Evolutionary conservation across 2,888 invertebrate genomes (phyloP).

Genomic region (Aphidius colemani): DNA sequence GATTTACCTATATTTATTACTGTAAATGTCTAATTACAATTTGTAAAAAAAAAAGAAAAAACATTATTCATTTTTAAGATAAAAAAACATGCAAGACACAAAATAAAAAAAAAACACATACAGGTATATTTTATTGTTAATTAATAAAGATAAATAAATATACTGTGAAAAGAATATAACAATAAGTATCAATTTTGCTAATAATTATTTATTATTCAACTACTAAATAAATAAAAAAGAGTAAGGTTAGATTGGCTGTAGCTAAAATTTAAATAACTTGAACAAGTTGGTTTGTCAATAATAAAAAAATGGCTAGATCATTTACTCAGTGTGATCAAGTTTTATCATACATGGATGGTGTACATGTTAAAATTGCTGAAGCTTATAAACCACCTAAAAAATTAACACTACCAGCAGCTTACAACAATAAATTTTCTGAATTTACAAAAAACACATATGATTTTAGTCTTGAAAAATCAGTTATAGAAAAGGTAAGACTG

Average conservation of each 20-base stretch:
- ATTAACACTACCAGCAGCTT: slow-evolving; percentile 66
- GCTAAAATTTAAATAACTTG: neutral
- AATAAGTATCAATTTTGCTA: neutral
- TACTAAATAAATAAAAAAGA: neutral
- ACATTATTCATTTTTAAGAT: no score
- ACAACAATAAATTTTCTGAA: slow-evolving; percentile 63
- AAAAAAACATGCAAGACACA: no score
- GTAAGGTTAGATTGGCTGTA: neutral
- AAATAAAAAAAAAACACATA: no score
- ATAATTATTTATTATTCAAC: neutral
- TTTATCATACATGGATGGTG: slow-evolving; percentile 76
- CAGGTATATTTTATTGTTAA: no score
- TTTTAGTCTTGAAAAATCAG: slow-evolving; percentile 75
- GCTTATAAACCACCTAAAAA: slow-evolving; percentile 81
- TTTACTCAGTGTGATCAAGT: slow-evolving; percentile 53
- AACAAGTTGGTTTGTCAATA: slow-evolving; percentile 4
- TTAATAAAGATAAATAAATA: no score
- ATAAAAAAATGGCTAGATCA: slow-evolving; percentile 46
- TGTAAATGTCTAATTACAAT: no score
- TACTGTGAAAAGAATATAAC: no score
- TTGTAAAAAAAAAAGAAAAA: no score
- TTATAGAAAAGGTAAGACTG: slow-evolving; percentile 65
- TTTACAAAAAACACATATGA: slow-evolving; percentile 69
- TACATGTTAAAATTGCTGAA: slow-evolving; percentile 87
- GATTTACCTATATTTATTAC: no score